Conservation (phyloP, 1,140 invertebrate species). For the Trichoplusia ni region DNA sequence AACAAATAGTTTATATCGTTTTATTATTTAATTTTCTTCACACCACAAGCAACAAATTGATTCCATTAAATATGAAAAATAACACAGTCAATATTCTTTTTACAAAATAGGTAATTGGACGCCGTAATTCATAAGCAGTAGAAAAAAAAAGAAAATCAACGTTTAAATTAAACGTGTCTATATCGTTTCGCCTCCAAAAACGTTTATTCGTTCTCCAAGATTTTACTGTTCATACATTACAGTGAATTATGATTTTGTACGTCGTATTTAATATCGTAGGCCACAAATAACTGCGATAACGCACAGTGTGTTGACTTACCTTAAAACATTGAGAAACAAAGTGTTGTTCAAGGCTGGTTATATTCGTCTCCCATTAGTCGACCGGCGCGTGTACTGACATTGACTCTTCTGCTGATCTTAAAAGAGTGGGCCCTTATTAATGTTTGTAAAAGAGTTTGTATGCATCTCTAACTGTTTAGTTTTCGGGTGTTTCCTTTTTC, state of each 20-base stretch:
- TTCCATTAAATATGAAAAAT: too few species aligned
- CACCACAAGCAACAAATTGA: too few species aligned
- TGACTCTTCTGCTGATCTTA: slow-evolving; percentile 20
- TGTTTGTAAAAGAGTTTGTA: neutral
- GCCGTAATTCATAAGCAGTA: too few species aligned
- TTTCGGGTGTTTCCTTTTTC: too few species aligned
- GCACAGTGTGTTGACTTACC: slow-evolving; percentile 52
- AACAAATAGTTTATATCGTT: too few species aligned
- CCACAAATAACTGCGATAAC: slow-evolving; percentile 51
- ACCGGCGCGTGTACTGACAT: slow-evolving; percentile 57
- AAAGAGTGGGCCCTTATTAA: slow-evolving; percentile 42
- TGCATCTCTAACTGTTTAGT: too few species aligned
- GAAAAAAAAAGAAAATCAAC: neutral
- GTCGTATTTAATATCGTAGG: slow-evolving; percentile 45
- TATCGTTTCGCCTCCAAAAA: slow-evolving; percentile 10
- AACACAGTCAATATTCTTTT: too few species aligned
- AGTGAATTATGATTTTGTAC: slow-evolving; percentile 38
- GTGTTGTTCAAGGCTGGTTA: slow-evolving; percentile 66
- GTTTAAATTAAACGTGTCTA: slow-evolving; percentile 2
- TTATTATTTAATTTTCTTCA: too few species aligned
- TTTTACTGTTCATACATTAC: slow-evolving; percentile 32
- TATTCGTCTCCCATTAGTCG: slow-evolving; percentile 60
- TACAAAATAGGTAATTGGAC: too few species aligned
- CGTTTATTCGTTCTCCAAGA: neutral
- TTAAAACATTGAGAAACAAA: slow-evolving; percentile 44